These are phyloP conservation scores for Orbicella faveolata DNA, from an alignment of 64 coral and sea anemone genomes.

Conservation along the genomic window DNA sequence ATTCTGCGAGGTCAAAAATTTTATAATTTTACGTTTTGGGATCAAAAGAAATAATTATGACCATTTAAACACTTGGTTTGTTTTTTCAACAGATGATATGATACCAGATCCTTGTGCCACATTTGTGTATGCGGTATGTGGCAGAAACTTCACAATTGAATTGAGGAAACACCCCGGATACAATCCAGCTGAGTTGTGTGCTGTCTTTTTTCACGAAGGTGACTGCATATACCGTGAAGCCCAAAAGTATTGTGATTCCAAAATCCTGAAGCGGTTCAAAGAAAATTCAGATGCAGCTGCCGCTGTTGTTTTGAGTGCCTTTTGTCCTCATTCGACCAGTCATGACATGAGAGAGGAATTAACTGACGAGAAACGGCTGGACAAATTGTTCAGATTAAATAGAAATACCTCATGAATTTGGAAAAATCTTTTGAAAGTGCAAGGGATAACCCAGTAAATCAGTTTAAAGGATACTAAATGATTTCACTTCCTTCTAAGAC, in stretches of 20 bases:
- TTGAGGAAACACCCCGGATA: neutral
- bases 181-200: neutral
- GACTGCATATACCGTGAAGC: neutral
- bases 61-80: too few species aligned
- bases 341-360: neutral
- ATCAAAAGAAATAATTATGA: too few species aligned
- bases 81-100: neutral
- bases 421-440: too few species aligned
- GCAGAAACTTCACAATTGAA: neutral
- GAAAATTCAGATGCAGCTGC: neutral
- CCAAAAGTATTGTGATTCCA: neutral
- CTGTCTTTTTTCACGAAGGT: neutral
- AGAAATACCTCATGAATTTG: too few species aligned
- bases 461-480: too few species aligned
- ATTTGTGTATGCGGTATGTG: neutral
- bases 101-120: neutral
- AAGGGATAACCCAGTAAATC: too few species aligned
- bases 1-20: too few species aligned
- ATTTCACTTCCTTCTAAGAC: too few species aligned
- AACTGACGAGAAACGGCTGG: too few species aligned
- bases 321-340: neutral
- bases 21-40: too few species aligned
- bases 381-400: too few species aligned
- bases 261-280: slow-evolving; percentile 2
- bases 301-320: neutral